Evolutionary conservation across 2,797 vertebrate species (phyloP).

Genomic region (Tolypeutes matacus): DNA sequence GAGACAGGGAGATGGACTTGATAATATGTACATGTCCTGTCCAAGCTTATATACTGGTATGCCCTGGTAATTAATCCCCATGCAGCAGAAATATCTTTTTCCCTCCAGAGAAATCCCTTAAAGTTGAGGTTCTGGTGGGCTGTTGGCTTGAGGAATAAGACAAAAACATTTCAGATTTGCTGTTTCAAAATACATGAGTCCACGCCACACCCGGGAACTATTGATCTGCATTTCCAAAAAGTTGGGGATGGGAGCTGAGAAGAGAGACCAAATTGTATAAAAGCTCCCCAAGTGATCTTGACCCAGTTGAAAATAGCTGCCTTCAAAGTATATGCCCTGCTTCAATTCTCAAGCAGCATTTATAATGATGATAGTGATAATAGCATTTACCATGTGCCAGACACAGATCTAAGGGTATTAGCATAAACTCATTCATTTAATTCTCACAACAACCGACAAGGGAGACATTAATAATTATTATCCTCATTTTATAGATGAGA

Average conservation of each 20-base stretch:
- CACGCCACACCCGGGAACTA: background rate
- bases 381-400: background rate
- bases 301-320: background rate
- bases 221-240: slow-evolving; percentile 23
- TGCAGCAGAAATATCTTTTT: background rate
- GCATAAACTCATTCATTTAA: background rate
- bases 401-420: background rate
- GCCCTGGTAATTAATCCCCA: background rate
- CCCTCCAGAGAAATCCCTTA: slow-evolving; percentile 33
- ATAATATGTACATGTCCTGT: background rate
- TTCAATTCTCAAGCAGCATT: background rate
- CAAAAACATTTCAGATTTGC: background rate
- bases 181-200: slow-evolving; percentile 17
- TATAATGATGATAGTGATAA: background rate
- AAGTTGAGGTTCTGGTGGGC: background rate
- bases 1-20: background rate
- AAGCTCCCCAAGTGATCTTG: background rate
- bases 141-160: background rate
- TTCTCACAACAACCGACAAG: background rate
- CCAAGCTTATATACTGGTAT: background rate
- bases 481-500: background rate
- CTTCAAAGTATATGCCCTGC: background rate
- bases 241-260: background rate
- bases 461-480: background rate
- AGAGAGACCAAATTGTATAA: background rate